Evolutionary conservation across 2,113 vertebrate species (phyloP).

Genomic region (Sinocyclocheilus anshuiensis): DNA sequence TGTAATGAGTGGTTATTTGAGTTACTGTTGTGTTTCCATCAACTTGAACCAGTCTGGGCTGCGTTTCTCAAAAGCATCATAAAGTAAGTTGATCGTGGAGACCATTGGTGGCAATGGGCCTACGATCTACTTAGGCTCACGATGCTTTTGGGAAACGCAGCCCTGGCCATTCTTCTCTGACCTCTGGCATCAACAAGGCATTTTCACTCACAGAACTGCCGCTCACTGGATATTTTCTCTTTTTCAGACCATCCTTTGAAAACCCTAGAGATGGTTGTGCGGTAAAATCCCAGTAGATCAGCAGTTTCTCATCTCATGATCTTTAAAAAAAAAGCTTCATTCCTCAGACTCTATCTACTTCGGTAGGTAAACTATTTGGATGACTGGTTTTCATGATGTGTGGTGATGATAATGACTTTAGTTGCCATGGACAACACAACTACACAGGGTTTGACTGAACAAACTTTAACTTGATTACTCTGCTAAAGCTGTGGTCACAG

Average conservation of each 20-base stretch:
- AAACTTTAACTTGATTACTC: constrained; percentile 1
- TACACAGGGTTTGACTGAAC: background rate
- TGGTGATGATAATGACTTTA: background rate
- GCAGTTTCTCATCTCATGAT: background rate
- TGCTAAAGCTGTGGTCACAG: background rate
- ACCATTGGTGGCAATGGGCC: no score
- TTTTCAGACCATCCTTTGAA: background rate
- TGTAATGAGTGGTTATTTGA: no score
- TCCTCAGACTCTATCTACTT: background rate
- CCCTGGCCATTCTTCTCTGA: no score
- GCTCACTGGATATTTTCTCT: background rate
- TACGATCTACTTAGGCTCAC: no score
- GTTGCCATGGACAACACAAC: constrained; percentile 23
- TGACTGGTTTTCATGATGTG: background rate
- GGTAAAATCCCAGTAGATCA: background rate
- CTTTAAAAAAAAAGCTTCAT: background rate
- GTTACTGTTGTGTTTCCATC: no score
- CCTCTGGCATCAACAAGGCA: background rate
- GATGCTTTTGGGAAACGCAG: no score
- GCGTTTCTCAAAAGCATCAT: no score
- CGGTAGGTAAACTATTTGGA: background rate
- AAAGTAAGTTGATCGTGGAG: no score
- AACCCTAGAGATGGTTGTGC: background rate
- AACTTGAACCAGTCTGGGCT: no score
- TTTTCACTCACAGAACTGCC: background rate